Evolutionary conservation across 2,113 vertebrate species (phyloP).

Genomic region (Ptilorrhoa leucosticta): DNA sequence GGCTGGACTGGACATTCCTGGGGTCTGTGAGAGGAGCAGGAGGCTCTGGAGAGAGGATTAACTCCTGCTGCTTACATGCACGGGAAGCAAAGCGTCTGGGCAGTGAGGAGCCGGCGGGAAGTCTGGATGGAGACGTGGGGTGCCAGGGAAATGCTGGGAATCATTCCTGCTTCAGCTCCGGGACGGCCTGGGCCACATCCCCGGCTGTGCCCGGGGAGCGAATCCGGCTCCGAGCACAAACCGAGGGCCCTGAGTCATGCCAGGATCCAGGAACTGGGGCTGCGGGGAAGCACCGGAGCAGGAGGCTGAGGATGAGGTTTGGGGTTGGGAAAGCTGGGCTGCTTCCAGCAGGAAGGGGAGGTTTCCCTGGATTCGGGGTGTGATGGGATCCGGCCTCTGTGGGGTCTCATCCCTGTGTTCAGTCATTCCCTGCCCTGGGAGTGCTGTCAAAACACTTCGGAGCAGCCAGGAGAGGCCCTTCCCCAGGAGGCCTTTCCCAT

Average conservation of each 20-base stretch:
- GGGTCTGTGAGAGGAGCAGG: slow-evolving; percentile 1
- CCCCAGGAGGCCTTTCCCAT: background rate
- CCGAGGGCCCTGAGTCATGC: background rate
- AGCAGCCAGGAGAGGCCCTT: background rate
- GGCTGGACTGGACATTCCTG: background rate
- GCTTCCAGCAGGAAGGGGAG: background rate
- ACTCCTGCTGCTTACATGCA: background rate
- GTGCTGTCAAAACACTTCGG: background rate
- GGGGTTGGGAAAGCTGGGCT: background rate
- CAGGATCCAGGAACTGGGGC: background rate
- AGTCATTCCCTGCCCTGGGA: background rate
- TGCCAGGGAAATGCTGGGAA: background rate
- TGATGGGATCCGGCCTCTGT: background rate
- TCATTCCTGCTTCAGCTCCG: fast-evolving
- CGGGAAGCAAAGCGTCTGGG: background rate
- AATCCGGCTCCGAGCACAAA: fast-evolving
- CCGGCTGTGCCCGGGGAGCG: background rate
- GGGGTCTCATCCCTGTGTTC: fast-evolving
- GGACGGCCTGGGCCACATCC: background rate
- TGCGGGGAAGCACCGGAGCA: background rate
- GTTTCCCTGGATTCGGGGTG: background rate
- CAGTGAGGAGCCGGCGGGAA: background rate
- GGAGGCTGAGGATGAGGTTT: background rate
- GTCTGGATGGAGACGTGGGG: background rate
- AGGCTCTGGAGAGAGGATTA: background rate